Evolutionary conservation across 2,888 invertebrate species (phyloP).

Genomic region (Helobdella robusta): DNA sequence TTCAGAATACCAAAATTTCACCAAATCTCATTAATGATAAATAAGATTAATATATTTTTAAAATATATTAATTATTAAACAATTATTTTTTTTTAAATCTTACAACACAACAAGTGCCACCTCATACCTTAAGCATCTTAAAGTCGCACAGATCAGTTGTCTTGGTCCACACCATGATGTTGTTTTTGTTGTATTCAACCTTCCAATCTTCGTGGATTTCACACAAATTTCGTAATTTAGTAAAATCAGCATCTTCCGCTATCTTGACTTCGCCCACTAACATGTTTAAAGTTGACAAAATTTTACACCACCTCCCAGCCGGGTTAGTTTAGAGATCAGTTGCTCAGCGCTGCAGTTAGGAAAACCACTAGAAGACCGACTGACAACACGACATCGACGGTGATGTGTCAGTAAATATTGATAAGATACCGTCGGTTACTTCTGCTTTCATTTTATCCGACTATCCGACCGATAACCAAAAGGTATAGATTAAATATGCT

Average conservation of each 20-base stretch:
- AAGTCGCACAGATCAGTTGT: conserved; percentile 56
- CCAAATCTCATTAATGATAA: neutral
- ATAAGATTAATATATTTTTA: neutral
- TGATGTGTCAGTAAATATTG: too few species aligned
- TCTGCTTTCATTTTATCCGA: too few species aligned
- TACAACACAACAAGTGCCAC: neutral
- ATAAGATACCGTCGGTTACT: too few species aligned
- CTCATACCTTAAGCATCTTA: conserved; percentile 57
- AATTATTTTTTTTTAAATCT: neutral
- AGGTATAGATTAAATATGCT: too few species aligned
- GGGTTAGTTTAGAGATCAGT: too few species aligned
- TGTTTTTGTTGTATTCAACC: conserved; percentile 66
- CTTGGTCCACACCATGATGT: conserved; percentile 59
- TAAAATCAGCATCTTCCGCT: conserved; percentile 80
- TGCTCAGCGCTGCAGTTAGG: too few species aligned
- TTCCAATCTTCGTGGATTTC: conserved; percentile 70
- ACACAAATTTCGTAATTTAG: conserved; percentile 64
- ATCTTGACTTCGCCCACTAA: conserved; percentile 68
- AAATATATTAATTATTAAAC: neutral
- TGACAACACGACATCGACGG: too few species aligned
- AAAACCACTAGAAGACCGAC: too few species aligned
- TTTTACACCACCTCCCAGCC: too few species aligned
- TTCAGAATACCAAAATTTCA: neutral
- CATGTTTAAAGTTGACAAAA: too few species aligned
- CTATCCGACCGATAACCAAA: too few species aligned